These are phyloP conservation scores for Pogonocichla stellata DNA, from an alignment of 2,113 vertebrate genomes.

Conservation along the genomic window DNA sequence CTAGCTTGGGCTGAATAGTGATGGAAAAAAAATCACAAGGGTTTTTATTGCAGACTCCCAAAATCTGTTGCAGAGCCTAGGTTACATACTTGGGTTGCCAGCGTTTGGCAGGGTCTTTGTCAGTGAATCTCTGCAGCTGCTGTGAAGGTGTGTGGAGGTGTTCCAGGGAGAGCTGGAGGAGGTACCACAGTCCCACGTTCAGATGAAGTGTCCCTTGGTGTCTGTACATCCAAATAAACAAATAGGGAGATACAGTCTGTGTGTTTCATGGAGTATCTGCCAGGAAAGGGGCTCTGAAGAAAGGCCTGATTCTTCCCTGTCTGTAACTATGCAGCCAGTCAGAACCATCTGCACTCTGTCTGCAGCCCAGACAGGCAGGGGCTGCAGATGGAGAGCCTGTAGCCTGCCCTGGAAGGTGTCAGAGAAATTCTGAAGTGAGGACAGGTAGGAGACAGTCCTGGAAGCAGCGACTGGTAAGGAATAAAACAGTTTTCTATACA, in stretches of 20 bases:
- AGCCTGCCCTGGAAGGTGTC: conserved; percentile 38
- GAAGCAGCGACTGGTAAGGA: neutral
- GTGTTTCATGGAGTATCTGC: neutral
- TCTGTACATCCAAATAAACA: neutral
- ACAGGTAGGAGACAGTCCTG: conserved; percentile 45
- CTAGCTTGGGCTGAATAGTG: neutral
- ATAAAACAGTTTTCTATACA: neutral
- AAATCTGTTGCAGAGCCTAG: neutral
- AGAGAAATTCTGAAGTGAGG: neutral
- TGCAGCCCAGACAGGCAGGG: conserved; percentile 3
- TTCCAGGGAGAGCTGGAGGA: neutral
- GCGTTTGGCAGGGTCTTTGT: neutral
- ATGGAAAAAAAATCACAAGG: neutral
- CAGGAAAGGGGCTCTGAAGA: neutral
- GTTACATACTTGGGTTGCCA: neutral
- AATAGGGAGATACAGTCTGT: neutral
- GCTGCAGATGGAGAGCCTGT: conserved; percentile 50
- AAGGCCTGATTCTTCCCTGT: neutral
- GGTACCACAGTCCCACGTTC: neutral
- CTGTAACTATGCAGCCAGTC: conserved; percentile 17
- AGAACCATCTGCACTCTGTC: conserved; percentile 33
- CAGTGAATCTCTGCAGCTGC: neutral
- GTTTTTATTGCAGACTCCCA: neutral
- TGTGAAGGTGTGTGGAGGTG: neutral
- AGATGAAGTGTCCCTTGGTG: neutral